Evolutionary conservation across 2,888 invertebrate species (phyloP), one percentile per base, ranked within the genome.

Genomic region (Elysia crispata): DNA sequence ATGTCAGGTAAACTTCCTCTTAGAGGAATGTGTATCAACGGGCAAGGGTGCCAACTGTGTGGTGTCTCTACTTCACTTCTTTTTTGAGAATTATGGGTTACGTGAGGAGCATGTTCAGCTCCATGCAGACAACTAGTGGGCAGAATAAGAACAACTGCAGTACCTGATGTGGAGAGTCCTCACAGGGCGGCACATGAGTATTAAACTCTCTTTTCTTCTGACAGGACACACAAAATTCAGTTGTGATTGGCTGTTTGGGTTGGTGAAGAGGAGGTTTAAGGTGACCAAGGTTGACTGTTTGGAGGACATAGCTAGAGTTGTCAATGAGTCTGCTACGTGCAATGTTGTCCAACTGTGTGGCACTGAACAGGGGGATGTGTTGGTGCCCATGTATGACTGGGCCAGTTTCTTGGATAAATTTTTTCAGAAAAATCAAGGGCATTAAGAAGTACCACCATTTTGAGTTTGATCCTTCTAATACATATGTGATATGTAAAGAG

Each of bases 151-250:
- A 54, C 20, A 54, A 54, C 54, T 54, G 54, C 54, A 54, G 54
- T 54, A 54, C 20, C 54, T 54, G 13, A 54, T 54, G 54, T 54
- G 54, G 54, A 54, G 54, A 54, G 54, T 54, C 54, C 54, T 54
- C 15, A 72, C 57, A 20, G 69, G 77, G n/a, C 50, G 70, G 18
- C 82, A 80, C 41, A 18, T 8, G 20, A 60, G 20, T 0, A 66
- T 81, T 13, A 72, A 70, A 11, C 31, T 80, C 20, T 75, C 75
- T 0, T 80, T 83, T 49, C 66, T 82, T 30, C n/a, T 75, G 33
- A 25, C 76, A 0, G 82, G 83, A 18, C 83, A 83, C 69, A 81
- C 82, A n/a, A n/a, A n/a, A n/a, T n/a, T n/a, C n/a, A n/a, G n/a
- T n/a, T n/a, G n/a, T n/a, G n/a, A n/a, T n/a, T n/a, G n/a, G n/a